Conservation (phyloP, 2,888 invertebrate species). For the Leptopterna dolabrata region DNA sequence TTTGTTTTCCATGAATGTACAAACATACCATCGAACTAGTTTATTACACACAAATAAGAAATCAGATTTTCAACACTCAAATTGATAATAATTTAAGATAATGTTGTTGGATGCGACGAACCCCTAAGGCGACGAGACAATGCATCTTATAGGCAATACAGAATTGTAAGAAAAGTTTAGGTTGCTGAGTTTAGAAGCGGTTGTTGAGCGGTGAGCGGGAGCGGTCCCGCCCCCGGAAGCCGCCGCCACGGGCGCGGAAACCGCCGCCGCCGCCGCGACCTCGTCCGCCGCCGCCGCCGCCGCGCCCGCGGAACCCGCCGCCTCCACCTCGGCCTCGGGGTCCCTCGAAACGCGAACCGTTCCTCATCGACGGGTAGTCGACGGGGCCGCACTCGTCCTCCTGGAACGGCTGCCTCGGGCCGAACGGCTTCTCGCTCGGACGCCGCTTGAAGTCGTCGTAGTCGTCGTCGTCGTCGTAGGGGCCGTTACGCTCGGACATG, state of each 20-base stretch:
- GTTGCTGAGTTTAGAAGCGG: slow-evolving; percentile 28
- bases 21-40: not conserved
- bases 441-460: slow-evolving; percentile 23
- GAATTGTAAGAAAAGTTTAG: not conserved
- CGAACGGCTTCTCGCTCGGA: slow-evolving; percentile 9
- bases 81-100: not conserved
- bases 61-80: not conserved
- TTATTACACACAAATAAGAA: slow-evolving; percentile 13
- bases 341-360: slow-evolving; percentile 18
- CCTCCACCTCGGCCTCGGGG: not conserved
- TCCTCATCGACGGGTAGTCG: not conserved
- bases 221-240: not conserved
- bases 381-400: slow-evolving; percentile 30
- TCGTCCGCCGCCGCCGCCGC: slow-evolving; percentile 8
- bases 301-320: not conserved
- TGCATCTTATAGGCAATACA: not conserved
- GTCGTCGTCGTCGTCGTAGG: slow-evolving; percentile 12
- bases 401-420: not conserved
- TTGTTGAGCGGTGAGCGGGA: slow-evolving; percentile 31
- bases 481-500: not conserved
- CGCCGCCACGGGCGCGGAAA: not conserved
- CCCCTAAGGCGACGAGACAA: not conserved
- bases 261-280: slow-evolving; percentile 19
- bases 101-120: not conserved
- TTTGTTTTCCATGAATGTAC: slow-evolving; percentile 1